Base-by-base conservation (phyloP, 2,113 vertebrate genomes). In the Acrocephalus kingi region DNA sequence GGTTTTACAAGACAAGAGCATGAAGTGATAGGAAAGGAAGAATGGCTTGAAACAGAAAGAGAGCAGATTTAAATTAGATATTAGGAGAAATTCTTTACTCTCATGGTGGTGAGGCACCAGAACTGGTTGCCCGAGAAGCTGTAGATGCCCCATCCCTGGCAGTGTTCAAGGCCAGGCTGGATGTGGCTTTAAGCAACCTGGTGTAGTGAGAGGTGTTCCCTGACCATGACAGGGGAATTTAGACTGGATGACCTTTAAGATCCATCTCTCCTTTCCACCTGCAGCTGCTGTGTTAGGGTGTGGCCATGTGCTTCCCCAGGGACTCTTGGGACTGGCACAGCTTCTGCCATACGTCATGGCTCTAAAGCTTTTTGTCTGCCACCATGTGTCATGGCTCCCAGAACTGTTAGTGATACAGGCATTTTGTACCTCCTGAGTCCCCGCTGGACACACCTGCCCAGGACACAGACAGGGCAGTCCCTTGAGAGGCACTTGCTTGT, bases 301-400 rank as follows among this genome's bases (percentile, higher is more conserved):
- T 35, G 45, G 19, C 24, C 11, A 6, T 18, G 35, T 37, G 49
- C 14, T 37, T 55, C 11, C 11, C 41, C 49, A 19, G 11, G 22
- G 28, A 18, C n/a, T 33, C 58, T 3, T 39, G 41, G 41, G 11
- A 11, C 28, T 55, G 11, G 28, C 39, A 55, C 27, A 55, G 28
- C 19, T 56, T 9, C 19, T 1, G 0, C 18, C 18, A 18, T 0
- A 1, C 22, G 18, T 37, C 67, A 63, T 13, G 17, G 16, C 25
- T 72, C 21, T 21, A 39, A 58, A 33, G 27, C 6, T 31, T 81
- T 39, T 33, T 11, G 28, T 31, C 25, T 45, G 31, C 20, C 4
- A 3, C 56, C 8, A 3, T 31, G 33, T 16, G 13, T 31, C 39
- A 25, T 21, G 39, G 14, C n/a, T n/a, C 15, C 33, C 41, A 46